These are phyloP conservation scores for Crax fasciolata DNA, from an alignment of 2,797 vertebrate genomes.

Conservation along the genomic window DNA sequence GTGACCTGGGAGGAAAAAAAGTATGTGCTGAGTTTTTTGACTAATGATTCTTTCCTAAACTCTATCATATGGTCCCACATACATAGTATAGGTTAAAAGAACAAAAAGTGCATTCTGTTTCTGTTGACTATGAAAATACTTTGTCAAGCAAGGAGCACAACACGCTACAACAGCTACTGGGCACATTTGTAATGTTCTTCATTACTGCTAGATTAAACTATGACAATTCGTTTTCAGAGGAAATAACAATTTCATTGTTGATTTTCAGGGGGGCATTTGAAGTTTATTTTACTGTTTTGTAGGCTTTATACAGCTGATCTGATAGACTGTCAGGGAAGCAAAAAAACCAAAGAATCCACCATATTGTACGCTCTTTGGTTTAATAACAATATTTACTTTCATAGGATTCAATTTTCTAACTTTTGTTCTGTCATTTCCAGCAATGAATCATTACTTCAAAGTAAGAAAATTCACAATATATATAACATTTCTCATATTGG, in stretches of 20 bases:
- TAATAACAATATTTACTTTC: neutral
- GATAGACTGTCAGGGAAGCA: neutral
- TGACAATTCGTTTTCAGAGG: neutral
- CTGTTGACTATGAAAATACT: neutral
- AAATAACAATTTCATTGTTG: slow-evolving; percentile 23
- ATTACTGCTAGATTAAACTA: neutral
- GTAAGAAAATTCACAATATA: neutral
- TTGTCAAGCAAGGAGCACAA: neutral
- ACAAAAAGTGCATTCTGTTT: neutral
- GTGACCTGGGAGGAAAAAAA: neutral
- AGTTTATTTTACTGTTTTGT: slow-evolving; percentile 47
- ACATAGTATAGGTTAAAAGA: neutral
- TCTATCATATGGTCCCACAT: neutral
- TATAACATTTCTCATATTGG: neutral
- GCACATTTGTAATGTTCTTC: neutral
- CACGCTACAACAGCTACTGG: neutral
- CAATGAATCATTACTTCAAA: slow-evolving; percentile 16
- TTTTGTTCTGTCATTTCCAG: neutral
- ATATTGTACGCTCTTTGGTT: neutral
- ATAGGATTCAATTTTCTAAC: neutral
- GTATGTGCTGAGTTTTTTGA: neutral
- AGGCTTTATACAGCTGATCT: slow-evolving; percentile 10
- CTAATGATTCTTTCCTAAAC: neutral
- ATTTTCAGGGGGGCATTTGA: neutral
- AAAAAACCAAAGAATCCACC: slow-evolving; percentile 24